Percentiles rank a stretch among this genome's conserved stretches.
Conservation (phyloP, 1,140 invertebrate species). For the Aethina tumida region DNA sequence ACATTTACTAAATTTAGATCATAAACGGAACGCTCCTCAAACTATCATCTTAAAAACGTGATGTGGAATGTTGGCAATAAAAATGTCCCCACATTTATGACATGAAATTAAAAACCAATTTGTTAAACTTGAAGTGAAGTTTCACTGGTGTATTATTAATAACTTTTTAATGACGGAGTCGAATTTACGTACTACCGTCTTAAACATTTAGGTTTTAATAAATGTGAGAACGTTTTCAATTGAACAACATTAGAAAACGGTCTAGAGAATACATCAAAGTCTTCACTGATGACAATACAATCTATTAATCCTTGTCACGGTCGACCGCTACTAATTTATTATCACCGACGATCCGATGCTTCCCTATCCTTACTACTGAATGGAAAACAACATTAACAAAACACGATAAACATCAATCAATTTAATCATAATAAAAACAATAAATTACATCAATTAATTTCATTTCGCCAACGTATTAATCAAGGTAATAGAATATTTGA, state of each 20-base stretch:
- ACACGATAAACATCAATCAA: slow-evolving; percentile 26
- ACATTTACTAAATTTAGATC: no score
- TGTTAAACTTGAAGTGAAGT: no score
- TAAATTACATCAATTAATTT: slow-evolving; percentile 21
- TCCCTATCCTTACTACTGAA: slow-evolving; percentile 17
- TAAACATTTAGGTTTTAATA: slow-evolving; percentile 27
- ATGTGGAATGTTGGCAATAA: no score
- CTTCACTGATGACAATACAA: slow-evolving; percentile 32
- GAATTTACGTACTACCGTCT: no score
- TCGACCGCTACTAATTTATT: slow-evolving; percentile 32
- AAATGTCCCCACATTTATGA: no score
- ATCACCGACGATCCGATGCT: slow-evolving; percentile 10
- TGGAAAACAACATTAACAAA: slow-evolving; percentile 24
- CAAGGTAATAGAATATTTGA: slow-evolving; percentile 9
- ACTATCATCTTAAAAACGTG: no score
- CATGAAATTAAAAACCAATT: no score
- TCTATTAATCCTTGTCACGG: slow-evolving; percentile 35
- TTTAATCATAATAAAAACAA: slow-evolving; percentile 22
- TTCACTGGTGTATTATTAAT: no score
- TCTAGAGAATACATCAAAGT: slow-evolving; percentile 33
- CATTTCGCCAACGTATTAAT: slow-evolving; percentile 14
- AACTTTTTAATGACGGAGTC: no score
- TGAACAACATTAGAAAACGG: slow-evolving; percentile 29
- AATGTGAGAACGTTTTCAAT: slow-evolving; percentile 32
- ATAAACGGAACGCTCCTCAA: no score